phyloP scores from a whole-genome alignment of 2,113 vertebrate species.

The Mormoops blainvillei region DNA sequence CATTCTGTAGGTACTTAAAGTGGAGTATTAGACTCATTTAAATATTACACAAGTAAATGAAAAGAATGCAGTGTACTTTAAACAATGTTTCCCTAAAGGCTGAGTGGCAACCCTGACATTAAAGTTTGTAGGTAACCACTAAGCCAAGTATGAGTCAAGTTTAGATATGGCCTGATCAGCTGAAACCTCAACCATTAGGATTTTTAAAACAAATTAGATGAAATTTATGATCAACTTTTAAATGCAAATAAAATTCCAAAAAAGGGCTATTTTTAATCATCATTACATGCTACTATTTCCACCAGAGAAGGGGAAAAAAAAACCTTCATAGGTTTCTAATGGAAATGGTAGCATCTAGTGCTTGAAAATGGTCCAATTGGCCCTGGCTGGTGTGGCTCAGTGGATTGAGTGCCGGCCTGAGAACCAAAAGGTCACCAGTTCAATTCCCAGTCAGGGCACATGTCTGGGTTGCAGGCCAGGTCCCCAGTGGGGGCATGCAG shows the following conservation, averaged over 20 bases:
- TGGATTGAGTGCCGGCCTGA: too few species aligned
- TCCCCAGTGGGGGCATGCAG: too few species aligned
- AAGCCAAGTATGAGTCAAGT: neutral
- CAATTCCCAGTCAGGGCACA: too few species aligned
- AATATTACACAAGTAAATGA: slow-evolving; percentile 53
- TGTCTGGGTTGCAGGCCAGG: too few species aligned
- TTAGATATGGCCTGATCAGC: neutral
- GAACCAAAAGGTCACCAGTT: too few species aligned
- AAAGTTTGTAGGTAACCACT: neutral
- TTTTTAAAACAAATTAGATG: neutral
- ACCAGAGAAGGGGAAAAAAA: neutral
- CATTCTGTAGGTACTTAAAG: slow-evolving; percentile 11
- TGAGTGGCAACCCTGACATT: neutral
- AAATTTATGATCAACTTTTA: slow-evolving; percentile 25
- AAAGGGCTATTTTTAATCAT: neutral
- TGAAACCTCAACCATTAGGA: neutral
- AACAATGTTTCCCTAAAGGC: slow-evolving; percentile 37
- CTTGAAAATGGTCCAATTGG: neutral
- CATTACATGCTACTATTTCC: neutral
- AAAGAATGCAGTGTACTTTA: slow-evolving; percentile 40
- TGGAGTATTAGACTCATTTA: slow-evolving; percentile 41
- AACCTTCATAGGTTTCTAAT: neutral
- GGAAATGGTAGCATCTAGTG: neutral
- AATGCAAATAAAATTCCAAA: neutral
- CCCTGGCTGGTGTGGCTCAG: too few species aligned